Evolutionary conservation across 2,113 vertebrate species (phyloP), one percentile per base, ranked within the genome.

Genomic region (Prinia subflava): DNA sequence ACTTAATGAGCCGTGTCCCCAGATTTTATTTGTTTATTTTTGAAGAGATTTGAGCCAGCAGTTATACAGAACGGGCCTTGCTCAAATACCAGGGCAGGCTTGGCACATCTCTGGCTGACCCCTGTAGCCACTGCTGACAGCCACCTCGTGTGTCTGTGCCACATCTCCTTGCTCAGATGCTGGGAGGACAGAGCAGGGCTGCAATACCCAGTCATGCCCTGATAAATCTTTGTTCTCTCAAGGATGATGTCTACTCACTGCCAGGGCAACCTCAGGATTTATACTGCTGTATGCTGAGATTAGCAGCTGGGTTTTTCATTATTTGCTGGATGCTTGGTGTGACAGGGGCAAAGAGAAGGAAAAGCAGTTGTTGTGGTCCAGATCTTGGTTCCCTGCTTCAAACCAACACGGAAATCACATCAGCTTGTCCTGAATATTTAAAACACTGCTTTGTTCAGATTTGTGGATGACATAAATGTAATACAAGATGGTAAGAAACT

Each of bases 121-220:
- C 44, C 14, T 37, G 25, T 75, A 70, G 37, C 17, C 3, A 2
- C 17, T 41, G 24, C 3, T 82, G 57, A 20, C 30, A 64, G 15
- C 13, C 27, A 25, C 21, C 44, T 71, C 68, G 31, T 5, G 0
- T 6, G 50, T 6, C 50, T 50, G 25, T 52, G 37, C 24, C 2
- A 4, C 23, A 1, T 17, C 33, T 39, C 46, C 35, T 78, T 13
- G 64, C 67, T 70, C 47, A 33, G 15, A 1, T 1, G 0, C 3
- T 50, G 63, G 64, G 56, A 77, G 39, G 55, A 37, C 15, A n/a
- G 30, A 63, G 21, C 2, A 20, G 27, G 20, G 8, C 23, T 56
- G 52, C 55, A 87, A 76, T 17, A 28, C 11, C 19, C 73, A 67
- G 4, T 3, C 19, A 5, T 11, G 28, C 44, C 35, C 78, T 94